These are phyloP conservation scores for Crossaster papposus DNA, from an alignment of 53 echinoderm and acorn worm genomes.

Conservation along the genomic window DNA sequence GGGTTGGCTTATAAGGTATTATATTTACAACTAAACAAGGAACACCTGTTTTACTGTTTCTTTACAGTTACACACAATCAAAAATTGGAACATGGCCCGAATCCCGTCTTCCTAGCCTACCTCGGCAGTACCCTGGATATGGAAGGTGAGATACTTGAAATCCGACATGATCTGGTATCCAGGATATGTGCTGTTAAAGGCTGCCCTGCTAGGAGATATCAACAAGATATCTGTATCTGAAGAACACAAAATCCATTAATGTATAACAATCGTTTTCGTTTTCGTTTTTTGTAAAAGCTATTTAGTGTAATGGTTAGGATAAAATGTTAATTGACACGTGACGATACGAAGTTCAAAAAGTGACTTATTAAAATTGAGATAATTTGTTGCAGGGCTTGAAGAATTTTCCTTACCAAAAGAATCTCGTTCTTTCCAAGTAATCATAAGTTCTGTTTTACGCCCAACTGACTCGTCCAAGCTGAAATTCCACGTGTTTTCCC, in stretches of 20 bases:
- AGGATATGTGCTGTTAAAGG: slow-evolving; percentile 13
- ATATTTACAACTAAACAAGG: neutral
- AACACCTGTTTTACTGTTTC: neutral
- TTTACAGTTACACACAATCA: too few species aligned
- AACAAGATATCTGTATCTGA: slow-evolving; percentile 29
- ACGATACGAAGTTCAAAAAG: too few species aligned
- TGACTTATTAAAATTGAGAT: too few species aligned
- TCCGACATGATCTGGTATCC: slow-evolving; percentile 14
- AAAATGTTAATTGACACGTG: too few species aligned
- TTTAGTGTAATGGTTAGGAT: too few species aligned
- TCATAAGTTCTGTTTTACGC: slow-evolving; percentile 28
- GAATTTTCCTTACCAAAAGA: neutral
- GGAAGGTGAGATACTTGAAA: slow-evolving; percentile 25
- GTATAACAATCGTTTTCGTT: too few species aligned
- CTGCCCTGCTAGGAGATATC: slow-evolving; percentile 22
- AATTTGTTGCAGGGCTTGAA: neutral
- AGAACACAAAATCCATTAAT: too few species aligned
- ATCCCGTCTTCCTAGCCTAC: slow-evolving; percentile 28
- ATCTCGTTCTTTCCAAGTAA: slow-evolving; percentile 30
- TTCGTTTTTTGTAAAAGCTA: too few species aligned
- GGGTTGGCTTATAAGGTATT: too few species aligned
- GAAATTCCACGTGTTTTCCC: neutral
- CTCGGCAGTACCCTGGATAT: slow-evolving; percentile 57
- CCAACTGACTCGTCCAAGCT: slow-evolving; percentile 44
- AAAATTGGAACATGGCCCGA: neutral